These are phyloP conservation scores for Bombus consobrinus DNA, from an alignment of 1,140 invertebrate species.

Conservation along the genomic window DNA sequence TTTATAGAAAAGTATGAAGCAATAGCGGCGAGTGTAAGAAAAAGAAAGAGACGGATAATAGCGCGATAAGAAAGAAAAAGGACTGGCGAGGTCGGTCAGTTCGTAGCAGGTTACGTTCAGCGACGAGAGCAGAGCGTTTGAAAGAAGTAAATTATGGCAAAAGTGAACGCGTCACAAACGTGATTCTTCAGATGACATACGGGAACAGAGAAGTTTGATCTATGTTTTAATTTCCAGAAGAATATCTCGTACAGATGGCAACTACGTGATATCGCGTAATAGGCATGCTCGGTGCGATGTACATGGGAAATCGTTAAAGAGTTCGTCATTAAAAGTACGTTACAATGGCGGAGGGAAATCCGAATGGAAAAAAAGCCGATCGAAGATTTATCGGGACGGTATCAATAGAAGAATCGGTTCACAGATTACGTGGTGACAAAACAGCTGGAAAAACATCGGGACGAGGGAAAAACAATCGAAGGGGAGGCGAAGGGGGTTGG, in stretches of 20 bases:
- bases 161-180: no score
- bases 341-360: not conserved
- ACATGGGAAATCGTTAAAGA: not conserved
- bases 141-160: no score
- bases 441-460: slow-evolving; percentile 52
- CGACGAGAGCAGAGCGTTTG: no score
- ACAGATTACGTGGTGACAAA: slow-evolving; percentile 56
- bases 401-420: slow-evolving; percentile 51
- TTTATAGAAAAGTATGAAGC: no score
- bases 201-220: not conserved
- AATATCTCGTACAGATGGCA: not conserved
- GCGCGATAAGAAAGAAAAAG: no score
- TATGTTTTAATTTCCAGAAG: not conserved
- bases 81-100: no score
- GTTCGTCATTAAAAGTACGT: slow-evolving; percentile 12
- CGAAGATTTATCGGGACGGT: slow-evolving; percentile 13
- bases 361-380: slow-evolving; percentile 4
- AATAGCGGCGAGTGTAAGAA: no score
- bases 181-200: no score
- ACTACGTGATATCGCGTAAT: not conserved
- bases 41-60: no score
- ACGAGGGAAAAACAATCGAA: slow-evolving; percentile 53
- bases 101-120: no score
- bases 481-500: not conserved
- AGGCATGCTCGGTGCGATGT: not conserved